phyloP scores from a whole-genome alignment of 2,113 vertebrate genomes.

The Galeopterus variegatus region DNA sequence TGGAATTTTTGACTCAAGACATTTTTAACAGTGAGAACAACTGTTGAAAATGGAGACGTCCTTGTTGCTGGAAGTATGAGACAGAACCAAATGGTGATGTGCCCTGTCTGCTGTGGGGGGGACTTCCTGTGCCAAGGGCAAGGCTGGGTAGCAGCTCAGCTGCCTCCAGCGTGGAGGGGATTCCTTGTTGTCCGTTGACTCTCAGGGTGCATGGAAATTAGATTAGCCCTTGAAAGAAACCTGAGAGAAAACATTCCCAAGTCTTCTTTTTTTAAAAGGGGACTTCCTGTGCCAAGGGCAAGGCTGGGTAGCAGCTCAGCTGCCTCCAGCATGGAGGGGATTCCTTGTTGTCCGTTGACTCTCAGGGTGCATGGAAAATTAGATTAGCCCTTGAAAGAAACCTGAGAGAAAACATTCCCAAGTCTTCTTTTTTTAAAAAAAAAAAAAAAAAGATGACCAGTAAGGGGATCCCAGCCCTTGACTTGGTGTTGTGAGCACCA shows the following conservation, averaged over 20 bases:
- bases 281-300: not conserved
- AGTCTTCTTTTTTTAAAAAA: too few relatives aligned
- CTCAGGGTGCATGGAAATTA: not conserved
- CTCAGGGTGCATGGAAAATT: not conserved
- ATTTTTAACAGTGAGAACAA: not conserved
- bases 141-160: not conserved
- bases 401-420: not conserved
- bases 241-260: not conserved
- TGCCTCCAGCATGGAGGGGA: not conserved
- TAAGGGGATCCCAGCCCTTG: too few relatives aligned
- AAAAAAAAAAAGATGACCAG: too few relatives aligned
- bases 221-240: constrained; percentile 3
- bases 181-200: not conserved
- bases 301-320: not conserved
- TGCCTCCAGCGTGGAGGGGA: not conserved
- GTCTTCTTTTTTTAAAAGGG: too few relatives aligned
- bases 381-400: constrained; percentile 4
- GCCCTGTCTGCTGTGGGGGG: not conserved
- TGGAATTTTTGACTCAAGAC: not conserved
- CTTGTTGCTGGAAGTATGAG: not conserved
- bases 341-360: not conserved
- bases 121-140: not conserved
- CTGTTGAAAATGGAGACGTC: not conserved
- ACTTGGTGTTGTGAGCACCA: too few relatives aligned
- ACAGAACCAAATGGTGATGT: not conserved